phyloP scores from a whole-genome alignment of 1,140 invertebrate species.

The Ceratina australensis region DNA sequence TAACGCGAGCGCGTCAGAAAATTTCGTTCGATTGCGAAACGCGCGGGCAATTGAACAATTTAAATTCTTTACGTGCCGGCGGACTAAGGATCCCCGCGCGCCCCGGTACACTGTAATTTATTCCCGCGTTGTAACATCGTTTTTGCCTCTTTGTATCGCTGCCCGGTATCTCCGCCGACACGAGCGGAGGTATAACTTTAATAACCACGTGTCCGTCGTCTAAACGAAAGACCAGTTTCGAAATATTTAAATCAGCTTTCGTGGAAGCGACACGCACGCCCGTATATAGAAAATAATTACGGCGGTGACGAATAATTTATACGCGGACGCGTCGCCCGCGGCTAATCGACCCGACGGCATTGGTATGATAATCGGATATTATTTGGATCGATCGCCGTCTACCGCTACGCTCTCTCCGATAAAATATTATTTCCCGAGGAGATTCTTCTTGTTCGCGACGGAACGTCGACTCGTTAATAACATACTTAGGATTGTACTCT shows the following conservation, averaged over 20 bases:
- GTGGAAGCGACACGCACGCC: conserved; percentile 62
- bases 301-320: conserved; percentile 66
- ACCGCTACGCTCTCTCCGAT: not conserved
- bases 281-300: conserved; percentile 60
- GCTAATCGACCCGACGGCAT: conserved; percentile 50
- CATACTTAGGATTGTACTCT: not conserved
- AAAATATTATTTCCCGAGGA: conserved; percentile 17
- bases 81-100: conserved; percentile 47
- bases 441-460: conserved; percentile 1
- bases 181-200: conserved; percentile 57
- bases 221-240: conserved; percentile 65
- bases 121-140: conserved; percentile 37
- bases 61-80: conserved; percentile 54
- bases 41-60: conserved; percentile 56
- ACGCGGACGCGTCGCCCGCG: conserved; percentile 54
- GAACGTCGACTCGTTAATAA: not conserved
- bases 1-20: not conserved
- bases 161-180: conserved; percentile 3
- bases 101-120: conserved; percentile 55
- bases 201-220: conserved; percentile 61
- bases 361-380: conserved; percentile 59
- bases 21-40: conserved; percentile 56
- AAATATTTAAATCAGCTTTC: conserved; percentile 67
- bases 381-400: conserved; percentile 54
- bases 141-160: conserved; percentile 7